Evolutionary conservation across 2,113 vertebrate genomes (phyloP), one percentile per base, ranked within the genome.

Genomic region (Oncorhynchus gorbuscha): DNA sequence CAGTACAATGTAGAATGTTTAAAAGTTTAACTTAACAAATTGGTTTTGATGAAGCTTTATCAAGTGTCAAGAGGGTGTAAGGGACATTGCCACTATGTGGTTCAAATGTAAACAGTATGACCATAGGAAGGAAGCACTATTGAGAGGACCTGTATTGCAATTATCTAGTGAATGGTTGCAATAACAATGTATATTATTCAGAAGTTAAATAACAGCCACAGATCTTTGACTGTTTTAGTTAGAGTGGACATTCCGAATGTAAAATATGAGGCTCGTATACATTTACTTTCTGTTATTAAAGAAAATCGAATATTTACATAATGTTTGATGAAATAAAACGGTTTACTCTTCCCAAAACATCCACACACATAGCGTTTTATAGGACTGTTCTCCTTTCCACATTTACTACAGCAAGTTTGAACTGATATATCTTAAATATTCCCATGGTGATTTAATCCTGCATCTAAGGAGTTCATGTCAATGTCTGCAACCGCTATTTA

Each of bases 371-470:
- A 3, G 7, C 9, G n/a, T 24, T 35, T 39, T 20, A 39, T 30
- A 90, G 88, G 90, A 92, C 86, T 89, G 76, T 87, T 89, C 86
- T 83, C 80, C 85, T 87, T 90, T 86, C 90, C 90, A 90, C 91
- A 85, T 88, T 90, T 84, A 90, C 87, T 87, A 90, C 90, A 89
- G 89, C 87, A 90, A 91, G 88, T 89, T 85, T 89, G 84, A 90
- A 89, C 74, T 86, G 80, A 89, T 87, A 86, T 81, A 87, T 89
- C 85, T 90, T 90, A 92, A 88, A 91, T 89, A 90, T n/a, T 18
- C 35, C 68, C 7, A 70, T 79, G 87, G 84, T 88, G 85, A 80
- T 89, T 87, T 32, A 80, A 84, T 90, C 86, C 85, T 90, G 83
- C 86, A 87, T 81, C 20, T 16, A 69, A 83, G 88, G 86, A 90